Conservation (phyloP, 2,888 invertebrate genomes). For the Stratiomys singularior region DNA sequence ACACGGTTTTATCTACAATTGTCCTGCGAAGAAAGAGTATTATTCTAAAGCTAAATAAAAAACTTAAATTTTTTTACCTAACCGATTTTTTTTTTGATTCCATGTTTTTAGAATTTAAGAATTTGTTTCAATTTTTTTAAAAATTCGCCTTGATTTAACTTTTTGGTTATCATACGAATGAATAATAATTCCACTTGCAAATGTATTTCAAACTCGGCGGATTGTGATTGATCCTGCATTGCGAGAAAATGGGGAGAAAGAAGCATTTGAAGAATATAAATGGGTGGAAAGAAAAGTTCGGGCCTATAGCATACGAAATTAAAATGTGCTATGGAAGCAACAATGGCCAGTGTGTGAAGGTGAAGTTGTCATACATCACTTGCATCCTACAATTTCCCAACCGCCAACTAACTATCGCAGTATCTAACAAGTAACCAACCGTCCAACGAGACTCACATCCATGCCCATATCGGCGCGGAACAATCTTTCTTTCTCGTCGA, state of each 20-base stretch:
- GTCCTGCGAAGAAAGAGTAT: no score
- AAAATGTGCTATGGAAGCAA: constrained; percentile 35
- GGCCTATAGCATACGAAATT: constrained; percentile 30
- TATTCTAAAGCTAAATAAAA: no score
- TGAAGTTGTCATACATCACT: constrained; percentile 46
- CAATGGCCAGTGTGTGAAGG: constrained; percentile 41
- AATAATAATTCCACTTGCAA: constrained; percentile 23
- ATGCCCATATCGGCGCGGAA: constrained; percentile 44
- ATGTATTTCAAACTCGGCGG: constrained; percentile 35
- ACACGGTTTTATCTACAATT: no score
- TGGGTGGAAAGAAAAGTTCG: neutral
- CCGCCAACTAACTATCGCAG: neutral
- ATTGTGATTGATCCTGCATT: constrained; percentile 7
- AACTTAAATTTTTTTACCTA: no score
- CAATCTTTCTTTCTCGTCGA: constrained; percentile 48
- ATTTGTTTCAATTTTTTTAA: no score
- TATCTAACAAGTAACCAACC: neutral
- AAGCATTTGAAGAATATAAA: constrained; percentile 1
- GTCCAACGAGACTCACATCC: constrained; percentile 2
- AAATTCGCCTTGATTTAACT: no score
- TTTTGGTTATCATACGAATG: no score
- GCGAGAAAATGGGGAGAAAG: neutral
- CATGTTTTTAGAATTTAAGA: no score
- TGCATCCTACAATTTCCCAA: constrained; percentile 28
- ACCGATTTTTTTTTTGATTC: no score